A percentile compares a stretch with the other conserved stretches of the same genome.
Evolutionary conservation across 2,888 invertebrate genomes (phyloP).

Genomic region (Andrena haemorrhoa): DNA sequence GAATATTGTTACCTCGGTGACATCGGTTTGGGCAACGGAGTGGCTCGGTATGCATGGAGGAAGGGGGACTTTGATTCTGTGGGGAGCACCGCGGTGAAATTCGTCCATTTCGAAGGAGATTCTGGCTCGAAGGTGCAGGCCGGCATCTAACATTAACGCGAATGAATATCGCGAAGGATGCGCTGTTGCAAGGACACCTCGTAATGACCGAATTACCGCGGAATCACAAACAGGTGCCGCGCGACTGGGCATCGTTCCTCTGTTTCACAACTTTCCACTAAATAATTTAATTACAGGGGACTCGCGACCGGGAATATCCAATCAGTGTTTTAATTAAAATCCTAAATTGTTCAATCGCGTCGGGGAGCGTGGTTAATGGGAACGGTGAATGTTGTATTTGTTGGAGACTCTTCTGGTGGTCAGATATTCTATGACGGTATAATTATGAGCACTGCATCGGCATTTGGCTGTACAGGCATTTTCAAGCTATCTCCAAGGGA

Average conservation of each 20-base stretch:
- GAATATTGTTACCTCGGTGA: constrained; percentile 61
- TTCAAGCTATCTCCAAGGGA: too few relatives aligned
- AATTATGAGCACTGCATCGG: neutral
- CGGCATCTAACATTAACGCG: constrained; percentile 6
- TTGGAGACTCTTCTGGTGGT: neutral
- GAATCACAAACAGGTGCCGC: neutral
- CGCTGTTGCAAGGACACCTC: neutral
- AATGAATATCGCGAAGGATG: constrained; percentile 20
- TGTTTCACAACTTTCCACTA: constrained; percentile 1
- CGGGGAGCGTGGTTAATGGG: constrained; percentile 1
- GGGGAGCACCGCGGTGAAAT: neutral
- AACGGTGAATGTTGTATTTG: neutral
- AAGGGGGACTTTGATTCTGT: neutral
- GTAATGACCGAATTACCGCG: neutral
- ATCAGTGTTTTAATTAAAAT: constrained; percentile 48
- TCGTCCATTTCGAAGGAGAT: constrained; percentile 18
- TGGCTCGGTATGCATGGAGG: constrained; percentile 23
- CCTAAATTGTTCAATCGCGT: constrained; percentile 20
- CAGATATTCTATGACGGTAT: neutral
- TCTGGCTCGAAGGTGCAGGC: neutral
- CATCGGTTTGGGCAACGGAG: constrained; percentile 57
- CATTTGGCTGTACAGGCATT: neutral
- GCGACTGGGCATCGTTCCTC: neutral
- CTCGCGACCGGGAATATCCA: constrained; percentile 23
- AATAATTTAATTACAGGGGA: constrained; percentile 39